Conservation (phyloP, 2,888 invertebrate genomes). For the Leptarthrus brevirostris region DNA sequence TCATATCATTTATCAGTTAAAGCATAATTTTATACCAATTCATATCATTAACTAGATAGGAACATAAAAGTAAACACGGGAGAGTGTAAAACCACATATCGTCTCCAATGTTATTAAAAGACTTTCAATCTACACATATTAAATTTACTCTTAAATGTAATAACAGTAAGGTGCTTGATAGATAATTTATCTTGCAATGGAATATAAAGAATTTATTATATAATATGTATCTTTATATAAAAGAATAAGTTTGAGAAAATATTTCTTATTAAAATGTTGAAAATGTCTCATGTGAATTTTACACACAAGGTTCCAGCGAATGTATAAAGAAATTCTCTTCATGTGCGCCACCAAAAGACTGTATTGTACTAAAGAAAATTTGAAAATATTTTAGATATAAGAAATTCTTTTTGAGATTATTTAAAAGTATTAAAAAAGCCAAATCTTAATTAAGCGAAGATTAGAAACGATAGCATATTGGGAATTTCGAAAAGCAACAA, state of each 20-base stretch:
- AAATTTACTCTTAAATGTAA: conserved; percentile 15
- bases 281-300: too few relatives aligned
- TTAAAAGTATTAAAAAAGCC: conserved; percentile 41
- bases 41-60: conserved; percentile 6
- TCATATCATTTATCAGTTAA: conserved; percentile 5
- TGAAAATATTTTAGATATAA: conserved; percentile 42
- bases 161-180: conserved; percentile 42
- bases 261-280: too few relatives aligned
- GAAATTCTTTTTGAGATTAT: conserved; percentile 45
- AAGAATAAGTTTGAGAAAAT: too few relatives aligned
- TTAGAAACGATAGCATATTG: conserved; percentile 24
- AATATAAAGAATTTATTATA: too few relatives aligned
- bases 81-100: neutral
- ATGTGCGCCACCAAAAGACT: conserved; percentile 41
- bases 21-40: neutral
- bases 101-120: conserved; percentile 14
- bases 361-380: conserved; percentile 44
- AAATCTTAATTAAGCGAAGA: too few relatives aligned
- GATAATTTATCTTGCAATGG: conserved; percentile 40
- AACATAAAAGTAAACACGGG: neutral
- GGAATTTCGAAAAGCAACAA: too few relatives aligned
- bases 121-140: conserved; percentile 14
- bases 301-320: neutral
- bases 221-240: too few relatives aligned
- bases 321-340: conserved; percentile 8